Evolutionary conservation across 2,797 vertebrate genomes (phyloP).

Genomic region (Sus cebifrons): DNA sequence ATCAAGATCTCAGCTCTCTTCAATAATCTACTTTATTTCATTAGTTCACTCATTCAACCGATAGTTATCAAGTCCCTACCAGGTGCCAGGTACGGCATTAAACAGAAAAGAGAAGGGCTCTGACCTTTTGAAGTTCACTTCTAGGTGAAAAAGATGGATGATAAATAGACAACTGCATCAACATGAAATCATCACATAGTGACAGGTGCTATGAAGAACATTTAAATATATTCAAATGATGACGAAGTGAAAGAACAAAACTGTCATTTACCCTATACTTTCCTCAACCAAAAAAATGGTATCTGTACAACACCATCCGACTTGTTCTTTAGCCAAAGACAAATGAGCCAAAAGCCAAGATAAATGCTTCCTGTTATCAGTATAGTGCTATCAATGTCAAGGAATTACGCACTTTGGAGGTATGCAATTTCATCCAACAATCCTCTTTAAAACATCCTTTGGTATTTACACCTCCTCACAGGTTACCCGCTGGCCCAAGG

Average conservation of each 20-base stretch:
- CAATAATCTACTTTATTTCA: conserved; percentile 32
- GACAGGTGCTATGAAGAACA: background rate
- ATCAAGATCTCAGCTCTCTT: background rate
- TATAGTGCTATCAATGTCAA: background rate
- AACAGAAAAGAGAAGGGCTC: conserved; percentile 26
- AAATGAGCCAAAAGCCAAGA: background rate
- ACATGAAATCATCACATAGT: background rate
- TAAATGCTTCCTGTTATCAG: background rate
- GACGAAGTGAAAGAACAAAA: background rate
- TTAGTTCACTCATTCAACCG: background rate
- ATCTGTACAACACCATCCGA: background rate
- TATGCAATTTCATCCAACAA: background rate
- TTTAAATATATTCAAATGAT: background rate
- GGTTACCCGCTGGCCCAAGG: background rate
- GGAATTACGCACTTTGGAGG: background rate
- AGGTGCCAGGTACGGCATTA: background rate
- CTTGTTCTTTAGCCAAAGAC: conserved; percentile 24
- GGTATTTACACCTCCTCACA: background rate
- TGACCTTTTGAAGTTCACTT: background rate
- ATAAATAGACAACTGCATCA: background rate
- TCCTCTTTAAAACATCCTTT: background rate
- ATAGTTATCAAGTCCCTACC: background rate
- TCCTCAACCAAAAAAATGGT: conserved; percentile 39
- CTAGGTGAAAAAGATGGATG: background rate
- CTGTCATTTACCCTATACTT: background rate